phyloP scores from a whole-genome alignment of 1,140 invertebrate genomes.

The Microplitis mediator region DNA sequence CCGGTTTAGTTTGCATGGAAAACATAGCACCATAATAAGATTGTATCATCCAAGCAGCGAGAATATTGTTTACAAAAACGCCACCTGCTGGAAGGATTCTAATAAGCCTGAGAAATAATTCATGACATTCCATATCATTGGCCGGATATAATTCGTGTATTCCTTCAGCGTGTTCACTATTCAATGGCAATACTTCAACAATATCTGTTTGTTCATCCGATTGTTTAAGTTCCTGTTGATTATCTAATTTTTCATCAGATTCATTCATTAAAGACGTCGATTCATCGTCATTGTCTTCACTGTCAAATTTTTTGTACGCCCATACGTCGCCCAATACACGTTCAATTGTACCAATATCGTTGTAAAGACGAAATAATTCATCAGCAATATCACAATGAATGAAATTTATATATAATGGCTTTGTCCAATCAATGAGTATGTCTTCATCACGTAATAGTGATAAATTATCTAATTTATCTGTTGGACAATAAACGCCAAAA shows the following conservation, averaged over 20 bases:
- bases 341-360: conserved; percentile 70
- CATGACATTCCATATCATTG: conserved; percentile 81
- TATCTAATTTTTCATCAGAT: not conserved
- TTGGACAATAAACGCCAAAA: conserved; percentile 81
- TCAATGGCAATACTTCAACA: conserved; percentile 64
- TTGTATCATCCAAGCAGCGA: conserved; percentile 86
- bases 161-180: conserved; percentile 75
- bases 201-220: conserved; percentile 30
- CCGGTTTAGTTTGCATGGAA: conserved; percentile 85
- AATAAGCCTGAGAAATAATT: conserved; percentile 80
- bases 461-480: conserved; percentile 71
- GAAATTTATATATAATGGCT: conserved; percentile 82
- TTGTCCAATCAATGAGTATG: conserved; percentile 75
- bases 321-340: conserved; percentile 79
- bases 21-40: conserved; percentile 89
- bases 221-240: too few species aligned
- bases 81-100: conserved; percentile 76
- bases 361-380: conserved; percentile 71
- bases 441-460: conserved; percentile 74
- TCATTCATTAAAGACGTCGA: not conserved
- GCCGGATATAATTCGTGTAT: conserved; percentile 85
- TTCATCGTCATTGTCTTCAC: not conserved
- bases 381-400: conserved; percentile 78
- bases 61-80: conserved; percentile 71
- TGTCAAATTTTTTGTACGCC: conserved; percentile 66